A percentile compares a stretch with the other conserved stretches of the same genome.
Conservation (phyloP, 2,888 invertebrate species). For the Anarsia innoxiella region DNA sequence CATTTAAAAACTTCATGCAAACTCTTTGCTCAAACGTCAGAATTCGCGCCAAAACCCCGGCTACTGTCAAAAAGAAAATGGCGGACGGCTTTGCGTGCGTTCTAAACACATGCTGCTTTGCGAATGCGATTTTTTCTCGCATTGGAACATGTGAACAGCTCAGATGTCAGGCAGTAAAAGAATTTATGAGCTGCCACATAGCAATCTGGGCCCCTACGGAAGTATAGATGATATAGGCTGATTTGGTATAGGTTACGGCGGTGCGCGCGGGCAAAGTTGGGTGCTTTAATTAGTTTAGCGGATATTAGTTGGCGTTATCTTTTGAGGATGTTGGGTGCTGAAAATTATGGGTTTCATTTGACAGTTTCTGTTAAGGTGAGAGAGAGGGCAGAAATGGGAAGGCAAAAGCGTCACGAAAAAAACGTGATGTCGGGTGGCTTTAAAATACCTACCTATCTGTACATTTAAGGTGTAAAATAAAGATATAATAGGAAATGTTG, state of each 20-base stretch:
- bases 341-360: background rate
- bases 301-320: no score
- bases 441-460: no score
- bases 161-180: constrained; percentile 68
- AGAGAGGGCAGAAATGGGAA: background rate
- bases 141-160: constrained; percentile 51
- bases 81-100: constrained; percentile 44
- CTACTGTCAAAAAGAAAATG: constrained; percentile 34
- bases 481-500: no score
- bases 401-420: no score
- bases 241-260: background rate
- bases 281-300: background rate
- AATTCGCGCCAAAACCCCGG: constrained; percentile 6
- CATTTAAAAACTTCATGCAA: constrained; percentile 11
- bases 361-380: background rate
- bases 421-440: no score
- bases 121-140: constrained; percentile 41
- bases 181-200: constrained; percentile 58
- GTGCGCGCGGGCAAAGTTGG: constrained; percentile 3
- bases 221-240: constrained; percentile 30
- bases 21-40: constrained; percentile 7
- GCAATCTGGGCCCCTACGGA: constrained; percentile 56
- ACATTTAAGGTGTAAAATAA: no score
- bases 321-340: background rate
- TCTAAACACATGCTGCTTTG: constrained; percentile 49